A percentile compares a stretch with the other conserved stretches of the same genome.
Evolutionary conservation across 2,797 vertebrate species (phyloP).

Genomic region (Protosalanx chinensis): DNA sequence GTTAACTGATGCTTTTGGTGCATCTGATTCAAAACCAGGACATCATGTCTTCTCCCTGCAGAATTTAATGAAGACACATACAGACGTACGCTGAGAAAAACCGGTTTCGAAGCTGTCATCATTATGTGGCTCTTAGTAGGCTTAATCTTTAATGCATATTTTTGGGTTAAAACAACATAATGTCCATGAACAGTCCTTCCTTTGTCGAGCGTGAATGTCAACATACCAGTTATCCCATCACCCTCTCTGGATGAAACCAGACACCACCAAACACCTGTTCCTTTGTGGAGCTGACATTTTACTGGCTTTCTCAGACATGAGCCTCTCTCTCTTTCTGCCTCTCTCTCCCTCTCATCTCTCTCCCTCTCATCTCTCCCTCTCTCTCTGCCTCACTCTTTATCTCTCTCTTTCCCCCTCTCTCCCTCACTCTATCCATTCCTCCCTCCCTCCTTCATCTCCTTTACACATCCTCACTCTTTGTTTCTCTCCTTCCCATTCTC

Average conservation of each 20-base stretch:
- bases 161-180: constrained; percentile 63
- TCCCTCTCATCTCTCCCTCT: constrained; percentile 20
- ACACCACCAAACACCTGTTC: constrained; percentile 79
- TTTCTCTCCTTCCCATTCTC: constrained; percentile 17
- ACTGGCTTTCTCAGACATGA: constrained; percentile 62
- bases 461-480: constrained; percentile 19
- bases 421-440: constrained; percentile 8
- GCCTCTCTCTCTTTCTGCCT: constrained; percentile 24
- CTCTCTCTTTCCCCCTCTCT: not conserved
- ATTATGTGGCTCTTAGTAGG: constrained; percentile 49
- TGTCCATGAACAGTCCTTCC: constrained; percentile 63
- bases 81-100: constrained; percentile 46
- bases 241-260: constrained; percentile 69
- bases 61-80: constrained; percentile 53
- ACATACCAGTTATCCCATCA: constrained; percentile 70
- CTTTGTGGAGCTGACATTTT: constrained; percentile 75
- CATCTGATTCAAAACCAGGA: not conserved
- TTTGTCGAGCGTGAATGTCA: constrained; percentile 74
- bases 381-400: constrained; percentile 12
- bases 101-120: constrained; percentile 60
- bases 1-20: not conserved
- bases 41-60: constrained; percentile 7
- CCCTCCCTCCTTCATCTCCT: constrained; percentile 5
- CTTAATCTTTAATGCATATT: constrained; percentile 64
- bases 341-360: constrained; percentile 7